Conservation (phyloP, 2,888 invertebrate genomes). For the Dexiosoma caninum region DNA sequence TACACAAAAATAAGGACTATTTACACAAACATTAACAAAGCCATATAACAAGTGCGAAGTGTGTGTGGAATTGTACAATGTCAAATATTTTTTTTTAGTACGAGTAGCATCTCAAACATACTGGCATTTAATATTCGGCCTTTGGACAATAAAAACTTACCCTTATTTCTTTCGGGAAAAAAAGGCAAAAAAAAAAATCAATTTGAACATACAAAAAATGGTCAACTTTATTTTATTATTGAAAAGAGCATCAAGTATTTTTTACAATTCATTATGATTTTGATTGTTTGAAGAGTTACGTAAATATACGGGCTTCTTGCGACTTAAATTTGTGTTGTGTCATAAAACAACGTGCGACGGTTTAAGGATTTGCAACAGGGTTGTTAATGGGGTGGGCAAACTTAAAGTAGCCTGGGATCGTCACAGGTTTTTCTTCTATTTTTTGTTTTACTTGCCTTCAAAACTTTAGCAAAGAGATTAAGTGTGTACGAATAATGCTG, state of each 20-base stretch:
- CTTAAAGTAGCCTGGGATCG: constrained; percentile 19
- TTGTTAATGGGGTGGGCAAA: constrained; percentile 1
- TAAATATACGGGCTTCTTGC: constrained; percentile 42
- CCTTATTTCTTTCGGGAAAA: neutral
- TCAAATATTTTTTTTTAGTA: neutral
- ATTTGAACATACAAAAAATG: constrained; percentile 3
- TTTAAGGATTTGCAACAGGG: neutral
- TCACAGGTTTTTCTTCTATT: constrained; percentile 5
- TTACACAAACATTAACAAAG: neutral
- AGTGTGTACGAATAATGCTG: constrained; percentile 17
- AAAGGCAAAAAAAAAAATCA: neutral
- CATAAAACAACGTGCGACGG: neutral
- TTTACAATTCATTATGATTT: constrained; percentile 4
- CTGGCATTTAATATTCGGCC: neutral
- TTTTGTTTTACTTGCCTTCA: too few species aligned
- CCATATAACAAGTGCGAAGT: neutral
- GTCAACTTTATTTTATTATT: constrained; percentile 15
- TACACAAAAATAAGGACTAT: neutral
- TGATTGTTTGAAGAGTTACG: constrained; percentile 27
- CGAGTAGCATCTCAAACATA: neutral
- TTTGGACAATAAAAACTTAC: neutral
- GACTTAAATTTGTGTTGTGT: neutral
- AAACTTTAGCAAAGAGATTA: constrained; percentile 37
- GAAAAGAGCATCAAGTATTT: constrained; percentile 36
- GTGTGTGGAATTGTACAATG: neutral